Conservation (phyloP, 2,797 vertebrate species). For the Pangasius macronema region DNA sequence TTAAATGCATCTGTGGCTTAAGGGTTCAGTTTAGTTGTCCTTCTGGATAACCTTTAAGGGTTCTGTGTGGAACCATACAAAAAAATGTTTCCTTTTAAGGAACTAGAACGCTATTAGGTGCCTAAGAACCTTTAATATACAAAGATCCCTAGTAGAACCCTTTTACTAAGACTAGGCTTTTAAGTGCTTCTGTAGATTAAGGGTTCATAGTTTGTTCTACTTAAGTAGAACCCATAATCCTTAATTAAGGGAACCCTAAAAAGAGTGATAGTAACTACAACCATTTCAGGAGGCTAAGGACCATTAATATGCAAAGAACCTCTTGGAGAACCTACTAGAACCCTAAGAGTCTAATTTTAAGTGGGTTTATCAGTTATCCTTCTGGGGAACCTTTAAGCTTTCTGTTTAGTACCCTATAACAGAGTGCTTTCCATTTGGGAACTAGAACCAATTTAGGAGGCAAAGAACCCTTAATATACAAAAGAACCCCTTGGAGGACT, state of each 20-base stretch:
- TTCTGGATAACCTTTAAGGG: background rate
- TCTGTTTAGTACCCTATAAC: background rate
- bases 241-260: background rate
- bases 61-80: background rate
- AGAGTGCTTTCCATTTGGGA: background rate
- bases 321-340: too few species aligned
- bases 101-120: background rate
- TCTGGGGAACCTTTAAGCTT: background rate
- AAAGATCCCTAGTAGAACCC: background rate
- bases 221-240: too few species aligned
- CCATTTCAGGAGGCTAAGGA: background rate
- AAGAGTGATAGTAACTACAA: background rate
- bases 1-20: background rate
- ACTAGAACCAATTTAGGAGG: background rate
- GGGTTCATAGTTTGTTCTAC: background rate
- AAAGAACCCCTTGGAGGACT: background rate
- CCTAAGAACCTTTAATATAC: background rate
- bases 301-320: background rate
- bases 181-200: background rate
- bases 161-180: background rate
- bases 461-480: background rate
- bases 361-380: background rate
- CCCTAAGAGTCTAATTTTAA: background rate
- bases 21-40: background rate
- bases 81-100: background rate